Conservation (phyloP, 2,113 vertebrate species). For the Boulengeromyrus knoepffleri region DNA sequence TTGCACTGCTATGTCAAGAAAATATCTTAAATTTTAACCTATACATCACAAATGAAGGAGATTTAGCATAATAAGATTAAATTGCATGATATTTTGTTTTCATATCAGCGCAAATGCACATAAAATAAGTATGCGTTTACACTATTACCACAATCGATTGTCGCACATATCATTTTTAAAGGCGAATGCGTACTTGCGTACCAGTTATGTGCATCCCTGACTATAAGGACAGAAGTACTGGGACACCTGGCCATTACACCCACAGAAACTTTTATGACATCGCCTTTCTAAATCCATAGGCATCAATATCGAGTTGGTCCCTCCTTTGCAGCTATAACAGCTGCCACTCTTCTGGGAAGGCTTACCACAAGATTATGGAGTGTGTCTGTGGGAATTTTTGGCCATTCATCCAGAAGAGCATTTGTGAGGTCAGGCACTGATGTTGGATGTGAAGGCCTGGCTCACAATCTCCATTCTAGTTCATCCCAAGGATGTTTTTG, state of each 20-base stretch:
- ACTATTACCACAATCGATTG: too few species aligned
- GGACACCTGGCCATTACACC: neutral
- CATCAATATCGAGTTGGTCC: neutral
- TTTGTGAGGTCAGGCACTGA: neutral
- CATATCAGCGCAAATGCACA: too few species aligned
- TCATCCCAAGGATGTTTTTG: neutral
- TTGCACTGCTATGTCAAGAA: too few species aligned
- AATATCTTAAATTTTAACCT: too few species aligned
- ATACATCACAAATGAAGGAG: too few species aligned
- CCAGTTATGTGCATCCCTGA: too few species aligned
- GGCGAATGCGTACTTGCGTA: too few species aligned
- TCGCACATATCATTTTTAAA: too few species aligned
- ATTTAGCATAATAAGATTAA: too few species aligned
- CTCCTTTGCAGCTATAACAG: neutral
- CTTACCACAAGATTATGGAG: neutral
- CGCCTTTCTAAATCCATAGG: neutral
- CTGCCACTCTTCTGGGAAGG: neutral
- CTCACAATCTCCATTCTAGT: neutral
- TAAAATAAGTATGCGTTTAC: too few species aligned
- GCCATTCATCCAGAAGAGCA: neutral
- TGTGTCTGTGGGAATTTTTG: neutral
- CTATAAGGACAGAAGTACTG: neutral
- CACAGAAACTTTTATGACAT: neutral
- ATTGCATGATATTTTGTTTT: too few species aligned
- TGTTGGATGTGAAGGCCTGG: neutral